Percentiles rank a stretch among this genome's conserved stretches.
Conservation (phyloP, 2,888 invertebrate genomes). For the Rapana venosa region DNA sequence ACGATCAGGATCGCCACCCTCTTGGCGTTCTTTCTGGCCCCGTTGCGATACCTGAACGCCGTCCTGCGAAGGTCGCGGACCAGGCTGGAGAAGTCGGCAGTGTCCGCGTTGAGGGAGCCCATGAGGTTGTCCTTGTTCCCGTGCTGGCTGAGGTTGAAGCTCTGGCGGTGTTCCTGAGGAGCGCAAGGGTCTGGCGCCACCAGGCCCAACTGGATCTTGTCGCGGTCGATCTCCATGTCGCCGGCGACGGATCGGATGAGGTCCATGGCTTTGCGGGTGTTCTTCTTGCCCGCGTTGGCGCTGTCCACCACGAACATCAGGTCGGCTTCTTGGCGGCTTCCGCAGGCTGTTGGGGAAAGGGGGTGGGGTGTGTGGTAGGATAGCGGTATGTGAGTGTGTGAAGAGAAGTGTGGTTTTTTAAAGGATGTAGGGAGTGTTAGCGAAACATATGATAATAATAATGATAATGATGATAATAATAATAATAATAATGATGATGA, state of each 20-base stretch:
- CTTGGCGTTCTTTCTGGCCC: slow-evolving; percentile 63
- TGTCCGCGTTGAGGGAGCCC: slow-evolving; percentile 51
- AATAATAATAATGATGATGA: too few relatives aligned
- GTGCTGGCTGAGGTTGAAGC: slow-evolving; percentile 55
- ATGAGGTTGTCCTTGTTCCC: slow-evolving; percentile 52
- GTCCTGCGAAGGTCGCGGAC: slow-evolving; percentile 61
- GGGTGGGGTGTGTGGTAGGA: background rate
- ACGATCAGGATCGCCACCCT: slow-evolving; percentile 67
- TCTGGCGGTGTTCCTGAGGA: slow-evolving; percentile 32
- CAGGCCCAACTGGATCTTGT: slow-evolving; percentile 68
- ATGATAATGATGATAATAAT: background rate
- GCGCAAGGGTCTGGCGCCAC: slow-evolving; percentile 53
- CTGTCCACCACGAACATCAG: slow-evolving; percentile 71
- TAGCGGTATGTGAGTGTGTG: background rate
- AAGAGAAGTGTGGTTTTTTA: too few relatives aligned
- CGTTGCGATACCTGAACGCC: slow-evolving; percentile 56
- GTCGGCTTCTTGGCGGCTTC: slow-evolving; percentile 67
- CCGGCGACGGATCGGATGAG: slow-evolving; percentile 64
- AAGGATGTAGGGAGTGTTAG: background rate
- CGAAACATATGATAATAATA: background rate
- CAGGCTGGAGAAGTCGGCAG: slow-evolving; percentile 60
- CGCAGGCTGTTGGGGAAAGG: slow-evolving; percentile 60
- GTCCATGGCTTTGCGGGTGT: slow-evolving; percentile 61
- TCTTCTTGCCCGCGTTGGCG: slow-evolving; percentile 65
- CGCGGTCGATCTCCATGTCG: slow-evolving; percentile 62